These are phyloP conservation scores for Episyrphus balteatus DNA, from an alignment of 1,140 invertebrate genomes.

Conservation along the genomic window DNA sequence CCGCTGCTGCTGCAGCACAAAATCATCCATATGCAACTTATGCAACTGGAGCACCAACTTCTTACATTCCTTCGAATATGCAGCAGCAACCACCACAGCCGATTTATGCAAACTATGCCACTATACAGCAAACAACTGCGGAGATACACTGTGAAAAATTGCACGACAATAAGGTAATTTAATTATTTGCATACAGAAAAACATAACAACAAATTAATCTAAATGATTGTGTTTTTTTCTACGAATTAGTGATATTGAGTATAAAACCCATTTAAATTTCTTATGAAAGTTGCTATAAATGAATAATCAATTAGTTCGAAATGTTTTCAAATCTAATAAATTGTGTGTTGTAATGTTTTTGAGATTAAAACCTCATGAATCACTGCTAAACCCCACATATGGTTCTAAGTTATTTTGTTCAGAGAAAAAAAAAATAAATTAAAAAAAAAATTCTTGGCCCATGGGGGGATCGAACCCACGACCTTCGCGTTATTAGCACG, in stretches of 20 bases:
- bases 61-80: background rate
- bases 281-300: no score
- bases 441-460: constrained; percentile 39
- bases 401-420: no score
- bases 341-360: no score
- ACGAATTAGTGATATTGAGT: no score
- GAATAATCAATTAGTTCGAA: no score
- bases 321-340: no score
- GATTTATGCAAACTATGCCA: constrained; percentile 40
- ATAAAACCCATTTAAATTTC: no score
- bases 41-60: constrained; percentile 1
- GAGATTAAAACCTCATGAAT: no score
- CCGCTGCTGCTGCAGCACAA: constrained; percentile 8
- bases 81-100: constrained; percentile 30
- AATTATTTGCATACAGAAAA: background rate
- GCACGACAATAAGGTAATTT: constrained; percentile 30
- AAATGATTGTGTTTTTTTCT: background rate
- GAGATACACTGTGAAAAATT: constrained; percentile 47
- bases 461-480: constrained; percentile 50
- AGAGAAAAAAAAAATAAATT: no score
- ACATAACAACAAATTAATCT: background rate
- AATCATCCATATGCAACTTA: constrained; percentile 21
- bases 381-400: no score
- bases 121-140: constrained; percentile 47
- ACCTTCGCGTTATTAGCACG: constrained; percentile 48